phyloP scores from a whole-genome alignment of 2,113 vertebrate species.

The Carassius gibelio region DNA sequence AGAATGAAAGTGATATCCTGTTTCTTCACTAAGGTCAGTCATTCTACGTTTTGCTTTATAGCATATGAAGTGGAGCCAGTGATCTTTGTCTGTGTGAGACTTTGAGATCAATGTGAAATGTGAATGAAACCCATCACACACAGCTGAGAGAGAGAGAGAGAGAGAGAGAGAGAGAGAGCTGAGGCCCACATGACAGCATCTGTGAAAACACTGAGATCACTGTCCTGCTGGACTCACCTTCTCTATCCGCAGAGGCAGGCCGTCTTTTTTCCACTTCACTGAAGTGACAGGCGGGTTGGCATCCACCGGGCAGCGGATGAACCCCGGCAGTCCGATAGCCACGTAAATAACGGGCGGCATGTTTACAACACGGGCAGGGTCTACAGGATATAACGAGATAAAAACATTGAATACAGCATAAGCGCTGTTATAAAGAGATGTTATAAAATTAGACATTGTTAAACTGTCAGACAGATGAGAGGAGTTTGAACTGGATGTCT shows the following conservation, averaged over 20 bases:
- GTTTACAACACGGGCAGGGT: conserved; percentile 95
- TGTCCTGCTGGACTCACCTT: conserved; percentile 77
- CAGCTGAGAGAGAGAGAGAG: background rate
- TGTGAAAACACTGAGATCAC: background rate
- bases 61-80: conserved; percentile 25
- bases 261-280: conserved; percentile 98
- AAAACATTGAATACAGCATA: background rate
- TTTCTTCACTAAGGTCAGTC: background rate
- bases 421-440: background rate
- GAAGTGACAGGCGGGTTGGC: conserved; percentile 90
- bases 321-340: conserved; percentile 93
- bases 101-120: conserved; percentile 24
- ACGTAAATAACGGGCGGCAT: conserved; percentile 95
- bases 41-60: background rate
- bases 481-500: background rate
- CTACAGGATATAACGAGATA: conserved; percentile 65
- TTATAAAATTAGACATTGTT: background rate
- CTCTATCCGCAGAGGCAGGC: conserved; percentile 91
- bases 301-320: conserved; percentile 94
- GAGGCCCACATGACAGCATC: background rate
- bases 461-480: conserved; percentile 15
- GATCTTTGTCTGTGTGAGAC: conserved; percentile 28
- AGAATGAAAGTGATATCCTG: background rate
- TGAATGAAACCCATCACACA: conserved; percentile 32
- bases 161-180: no score